Evolutionary conservation across 2,797 vertebrate species (phyloP).

Genomic region (Lemur catta): DNA sequence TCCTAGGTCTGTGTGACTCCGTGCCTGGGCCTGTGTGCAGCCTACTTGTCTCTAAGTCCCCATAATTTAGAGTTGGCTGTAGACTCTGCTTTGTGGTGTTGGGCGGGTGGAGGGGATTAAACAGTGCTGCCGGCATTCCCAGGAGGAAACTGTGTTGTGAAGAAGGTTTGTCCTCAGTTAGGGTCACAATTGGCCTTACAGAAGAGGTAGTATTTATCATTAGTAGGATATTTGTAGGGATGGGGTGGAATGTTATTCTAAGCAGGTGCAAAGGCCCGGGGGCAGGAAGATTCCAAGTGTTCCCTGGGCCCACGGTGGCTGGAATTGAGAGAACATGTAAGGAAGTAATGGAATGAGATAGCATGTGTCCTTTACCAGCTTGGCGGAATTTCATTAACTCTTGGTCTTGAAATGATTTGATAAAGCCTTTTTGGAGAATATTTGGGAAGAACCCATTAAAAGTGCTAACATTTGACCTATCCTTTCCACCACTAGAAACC

Average conservation of each 20-base stretch:
- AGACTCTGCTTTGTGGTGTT: not conserved
- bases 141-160: not conserved
- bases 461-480: not conserved
- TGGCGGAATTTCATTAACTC: conserved; percentile 23
- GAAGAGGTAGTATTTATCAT: not conserved
- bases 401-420: not conserved
- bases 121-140: not conserved
- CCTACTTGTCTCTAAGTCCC: not conserved
- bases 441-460: not conserved
- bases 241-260: not conserved
- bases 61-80: not conserved
- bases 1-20: not conserved
- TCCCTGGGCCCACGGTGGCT: not conserved
- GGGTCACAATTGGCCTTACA: not conserved
- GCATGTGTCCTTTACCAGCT: not conserved
- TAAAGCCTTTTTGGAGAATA: not conserved
- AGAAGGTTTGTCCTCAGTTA: not conserved
- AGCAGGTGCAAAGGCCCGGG: not conserved
- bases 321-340: not conserved
- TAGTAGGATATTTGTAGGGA: not conserved
- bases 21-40: not conserved
- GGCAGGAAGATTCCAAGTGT: not conserved
- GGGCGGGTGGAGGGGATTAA: not conserved
- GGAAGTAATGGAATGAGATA: not conserved
- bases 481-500: not conserved